phyloP scores from a whole-genome alignment of 2,797 vertebrate species.

The Vireo griseus region DNA sequence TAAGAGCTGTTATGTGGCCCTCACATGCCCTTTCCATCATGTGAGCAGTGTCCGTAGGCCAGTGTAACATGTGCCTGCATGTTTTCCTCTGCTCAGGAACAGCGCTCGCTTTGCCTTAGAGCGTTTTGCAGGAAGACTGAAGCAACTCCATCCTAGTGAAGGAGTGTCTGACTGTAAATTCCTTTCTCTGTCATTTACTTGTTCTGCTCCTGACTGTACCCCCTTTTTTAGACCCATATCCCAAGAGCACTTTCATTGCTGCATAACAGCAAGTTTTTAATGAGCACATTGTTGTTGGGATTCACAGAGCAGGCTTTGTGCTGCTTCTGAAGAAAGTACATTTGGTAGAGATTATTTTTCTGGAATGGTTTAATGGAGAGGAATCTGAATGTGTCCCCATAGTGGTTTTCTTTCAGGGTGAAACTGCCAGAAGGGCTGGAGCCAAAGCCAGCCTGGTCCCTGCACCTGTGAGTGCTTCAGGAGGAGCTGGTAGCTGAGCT shows the following conservation, averaged over 20 bases:
- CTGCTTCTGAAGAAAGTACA: neutral
- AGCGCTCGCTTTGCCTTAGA: neutral
- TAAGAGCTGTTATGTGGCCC: neutral
- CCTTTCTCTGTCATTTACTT: neutral
- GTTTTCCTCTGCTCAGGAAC: neutral
- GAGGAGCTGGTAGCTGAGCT: neutral
- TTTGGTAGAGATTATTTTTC: neutral
- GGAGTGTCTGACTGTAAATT: neutral
- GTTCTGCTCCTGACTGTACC: neutral
- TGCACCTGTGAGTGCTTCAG: neutral
- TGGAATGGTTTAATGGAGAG: neutral
- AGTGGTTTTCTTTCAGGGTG: neutral
- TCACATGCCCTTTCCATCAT: neutral
- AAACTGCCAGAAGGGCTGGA: neutral
- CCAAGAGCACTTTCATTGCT: neutral
- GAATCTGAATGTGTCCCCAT: neutral
- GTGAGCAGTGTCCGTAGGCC: neutral
- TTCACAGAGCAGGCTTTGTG: neutral
- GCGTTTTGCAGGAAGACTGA: neutral
- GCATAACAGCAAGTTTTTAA: neutral
- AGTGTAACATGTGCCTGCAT: neutral
- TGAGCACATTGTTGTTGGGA: neutral
- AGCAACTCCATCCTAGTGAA: neutral
- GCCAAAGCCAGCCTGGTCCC: neutral
- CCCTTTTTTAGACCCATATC: neutral